These are phyloP conservation scores for Amblyopsis rosae DNA, from an alignment of 2,113 vertebrate species.

Conservation along the genomic window DNA sequence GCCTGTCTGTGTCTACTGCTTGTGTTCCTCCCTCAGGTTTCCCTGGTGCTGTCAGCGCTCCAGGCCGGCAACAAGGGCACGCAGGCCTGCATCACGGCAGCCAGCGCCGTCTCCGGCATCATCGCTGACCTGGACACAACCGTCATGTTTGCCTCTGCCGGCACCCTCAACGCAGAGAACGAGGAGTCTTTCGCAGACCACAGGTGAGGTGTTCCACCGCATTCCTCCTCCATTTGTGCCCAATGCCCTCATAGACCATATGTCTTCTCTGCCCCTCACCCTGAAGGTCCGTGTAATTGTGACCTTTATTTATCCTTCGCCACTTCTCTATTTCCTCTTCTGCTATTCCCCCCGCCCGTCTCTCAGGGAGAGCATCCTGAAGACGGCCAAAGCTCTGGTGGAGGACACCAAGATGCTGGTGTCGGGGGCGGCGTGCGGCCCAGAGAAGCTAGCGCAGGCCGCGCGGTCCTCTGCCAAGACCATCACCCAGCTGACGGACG, in stretches of 20 bases:
- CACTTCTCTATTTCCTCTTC: not conserved
- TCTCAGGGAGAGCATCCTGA: conserved; percentile 93
- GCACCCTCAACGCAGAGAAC: conserved; percentile 93
- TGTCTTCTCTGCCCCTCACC: no score
- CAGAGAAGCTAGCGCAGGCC: conserved; percentile 92
- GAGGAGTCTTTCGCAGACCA: conserved; percentile 97
- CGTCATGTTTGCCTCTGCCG: conserved; percentile 98
- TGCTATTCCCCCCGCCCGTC: not conserved
- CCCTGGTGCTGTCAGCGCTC: conserved; percentile 92
- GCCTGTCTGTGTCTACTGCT: conserved; percentile 8
- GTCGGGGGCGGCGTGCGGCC: conserved; percentile 92
- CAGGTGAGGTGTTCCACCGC: conserved; percentile 76
- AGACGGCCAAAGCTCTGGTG: conserved; percentile 96
- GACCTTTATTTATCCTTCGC: not conserved
- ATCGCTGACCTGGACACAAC: conserved; percentile 98
- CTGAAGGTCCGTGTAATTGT: not conserved
- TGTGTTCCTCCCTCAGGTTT: conserved; percentile 79
- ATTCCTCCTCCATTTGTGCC: not conserved
- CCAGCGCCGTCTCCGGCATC: conserved; percentile 93
- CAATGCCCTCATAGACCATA: no score
- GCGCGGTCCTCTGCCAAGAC: conserved; percentile 95
- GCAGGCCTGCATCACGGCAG: conserved; percentile 96
- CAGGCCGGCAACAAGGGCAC: conserved; percentile 98
- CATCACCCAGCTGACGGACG: conserved; percentile 97
- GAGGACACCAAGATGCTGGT: conserved; percentile 98